Conservation (phyloP, 2,113 vertebrate species). For the Accipiter virgatus region DNA sequence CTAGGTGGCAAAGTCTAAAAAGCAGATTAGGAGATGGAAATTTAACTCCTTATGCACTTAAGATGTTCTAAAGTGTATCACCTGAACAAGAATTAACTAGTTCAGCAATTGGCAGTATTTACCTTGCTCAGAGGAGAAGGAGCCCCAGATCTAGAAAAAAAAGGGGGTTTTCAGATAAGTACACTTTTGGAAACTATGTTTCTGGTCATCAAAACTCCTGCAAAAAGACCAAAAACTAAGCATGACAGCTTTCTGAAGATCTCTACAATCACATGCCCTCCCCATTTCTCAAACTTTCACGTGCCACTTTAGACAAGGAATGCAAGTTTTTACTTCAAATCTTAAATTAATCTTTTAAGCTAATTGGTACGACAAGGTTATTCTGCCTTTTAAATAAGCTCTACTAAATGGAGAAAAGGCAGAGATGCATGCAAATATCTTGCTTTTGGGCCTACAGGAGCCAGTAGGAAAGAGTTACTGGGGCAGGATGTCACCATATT, state of each 20-base stretch:
- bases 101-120: slow-evolving; percentile 30
- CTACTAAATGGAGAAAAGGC: neutral
- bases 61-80: neutral
- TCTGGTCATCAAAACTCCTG: neutral
- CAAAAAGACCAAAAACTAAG: neutral
- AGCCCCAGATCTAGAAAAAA: slow-evolving; percentile 76
- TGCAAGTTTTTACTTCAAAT: neutral
- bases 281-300: neutral
- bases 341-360: neutral
- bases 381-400: neutral
- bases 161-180: neutral
- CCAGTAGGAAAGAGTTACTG: neutral
- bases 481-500: neutral
- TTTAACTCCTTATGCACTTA: neutral
- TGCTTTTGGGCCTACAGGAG: neutral
- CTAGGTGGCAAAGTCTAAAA: neutral
- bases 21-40: neutral
- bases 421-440: neutral
- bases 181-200: neutral
- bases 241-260: neutral
- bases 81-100: neutral
- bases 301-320: neutral
- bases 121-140: slow-evolving; percentile 83
- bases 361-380: neutral
- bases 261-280: neutral